Evolutionary conservation across 2,888 invertebrate species (phyloP), one percentile per base, ranked within the genome.

Genomic region (Pristionchus mayeri): DNA sequence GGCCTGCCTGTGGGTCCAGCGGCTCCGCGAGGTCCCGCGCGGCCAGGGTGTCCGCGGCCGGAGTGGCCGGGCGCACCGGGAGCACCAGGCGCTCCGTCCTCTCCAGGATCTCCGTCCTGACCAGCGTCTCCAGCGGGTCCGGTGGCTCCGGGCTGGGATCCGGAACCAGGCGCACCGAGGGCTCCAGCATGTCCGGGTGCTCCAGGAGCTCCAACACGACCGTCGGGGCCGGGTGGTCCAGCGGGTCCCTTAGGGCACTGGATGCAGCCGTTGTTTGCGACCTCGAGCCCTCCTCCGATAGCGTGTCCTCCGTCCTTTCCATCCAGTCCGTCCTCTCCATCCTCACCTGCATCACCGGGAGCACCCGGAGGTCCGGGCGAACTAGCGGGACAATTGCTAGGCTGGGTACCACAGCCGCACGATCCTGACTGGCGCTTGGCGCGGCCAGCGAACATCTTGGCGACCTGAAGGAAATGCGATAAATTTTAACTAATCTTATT

Each of bases 11-110:
- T 48, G 60, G 54, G 50, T 75, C 84, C 84, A 54, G 57, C 60
- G 60, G 76, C 24, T 76, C 84, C 84, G 18, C 76, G 76, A 27
- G 52, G 76, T 16, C 84, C 84, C 2, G 75, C 40, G 40, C 30
- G 67, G 40, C 84, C 84, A 21, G 84, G 76, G n/a, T 78, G 57
- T 57, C 84, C 84, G 16, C 57, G 57, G 24, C 75, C 71, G 44
- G 24, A 11, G 24, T 60, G n/a, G 11, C 84, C 84, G 16, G 84
- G 78, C 7, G 57, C 60, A 2, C 84, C 84, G 16, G 78, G 85
- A 16, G 82, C 75, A 57, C 89, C 89, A 24, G 88, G 86, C 37
- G 76, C 76, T 67, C 88, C 88, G 63, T 80, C 78, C 16, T 84
- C 79, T 48, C 89, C 89, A 27, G 87, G 86, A 16, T 86, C 85